These are phyloP conservation scores for Scytalopus superciliaris DNA, from an alignment of 2,113 vertebrate species.

Conservation along the genomic window DNA sequence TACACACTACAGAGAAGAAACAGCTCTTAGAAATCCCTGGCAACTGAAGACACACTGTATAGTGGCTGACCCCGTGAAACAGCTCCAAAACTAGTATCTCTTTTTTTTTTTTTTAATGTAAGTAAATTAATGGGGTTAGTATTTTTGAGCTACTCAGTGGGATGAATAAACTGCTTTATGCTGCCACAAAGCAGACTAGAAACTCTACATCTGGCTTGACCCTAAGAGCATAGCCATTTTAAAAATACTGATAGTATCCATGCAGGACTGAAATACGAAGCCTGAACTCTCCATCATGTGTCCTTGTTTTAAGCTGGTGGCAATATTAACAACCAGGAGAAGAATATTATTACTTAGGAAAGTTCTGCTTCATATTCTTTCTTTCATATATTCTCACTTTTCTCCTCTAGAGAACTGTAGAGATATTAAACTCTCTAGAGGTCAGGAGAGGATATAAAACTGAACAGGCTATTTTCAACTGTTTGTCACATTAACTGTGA, in stretches of 20 bases:
- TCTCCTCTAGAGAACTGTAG: background rate
- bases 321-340: background rate
- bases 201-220: background rate
- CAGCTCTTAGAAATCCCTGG: constrained; percentile 44
- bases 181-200: background rate
- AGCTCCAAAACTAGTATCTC: constrained; percentile 1
- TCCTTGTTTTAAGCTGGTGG: background rate
- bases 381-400: background rate
- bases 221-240: background rate
- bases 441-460: background rate
- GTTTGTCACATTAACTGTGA: background rate
- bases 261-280: background rate
- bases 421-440: background rate
- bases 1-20: constrained; percentile 43
- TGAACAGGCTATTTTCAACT: background rate
- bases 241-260: background rate
- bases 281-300: background rate
- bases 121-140: background rate
- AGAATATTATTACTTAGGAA: background rate
- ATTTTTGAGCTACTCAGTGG: background rate
- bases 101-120: background rate
- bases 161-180: background rate
- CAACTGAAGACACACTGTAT: constrained; percentile 33
- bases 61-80: background rate
- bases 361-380: background rate